These are phyloP conservation scores for Flabesymbios commensalis DNA, from an alignment of 2,888 invertebrate genomes.

Conservation along the genomic window DNA sequence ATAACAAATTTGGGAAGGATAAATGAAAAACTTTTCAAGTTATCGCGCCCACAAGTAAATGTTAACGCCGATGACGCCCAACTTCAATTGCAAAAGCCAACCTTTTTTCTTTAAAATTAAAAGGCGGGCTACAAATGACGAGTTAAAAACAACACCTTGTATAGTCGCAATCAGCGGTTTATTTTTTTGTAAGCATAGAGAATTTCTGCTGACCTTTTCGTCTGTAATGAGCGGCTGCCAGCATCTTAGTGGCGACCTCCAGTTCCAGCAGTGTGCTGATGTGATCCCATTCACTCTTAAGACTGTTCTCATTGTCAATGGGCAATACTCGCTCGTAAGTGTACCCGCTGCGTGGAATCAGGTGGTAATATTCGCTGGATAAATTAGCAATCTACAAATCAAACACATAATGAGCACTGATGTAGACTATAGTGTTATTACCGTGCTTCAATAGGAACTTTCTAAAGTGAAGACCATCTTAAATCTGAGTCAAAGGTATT, in stretches of 20 bases:
- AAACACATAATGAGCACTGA: not conserved
- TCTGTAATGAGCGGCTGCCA: constrained; percentile 58
- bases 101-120: too few species aligned
- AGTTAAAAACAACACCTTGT: too few species aligned
- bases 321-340: constrained; percentile 60
- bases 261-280: constrained; percentile 60
- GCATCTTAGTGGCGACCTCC: constrained; percentile 60
- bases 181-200: not conserved
- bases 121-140: too few species aligned
- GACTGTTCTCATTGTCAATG: constrained; percentile 47
- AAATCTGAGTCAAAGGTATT: too few species aligned
- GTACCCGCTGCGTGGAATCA: constrained; percentile 63
- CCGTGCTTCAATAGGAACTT: too few species aligned
- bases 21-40: too few species aligned
- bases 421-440: too few species aligned
- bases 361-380: constrained; percentile 64
- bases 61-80: too few species aligned
- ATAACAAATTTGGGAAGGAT: too few species aligned
- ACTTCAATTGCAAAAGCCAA: too few species aligned
- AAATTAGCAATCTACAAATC: constrained; percentile 56
- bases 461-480: too few species aligned
- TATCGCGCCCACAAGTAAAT: too few species aligned
- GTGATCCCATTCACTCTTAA: constrained; percentile 52
- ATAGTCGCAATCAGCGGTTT: not conserved
- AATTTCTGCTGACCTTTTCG: constrained; percentile 42